Percentiles rank a stretch among this genome's conserved stretches.
Evolutionary conservation across 1,140 invertebrate genomes (phyloP).

Genomic region (Leptestheria dahalacensis): DNA sequence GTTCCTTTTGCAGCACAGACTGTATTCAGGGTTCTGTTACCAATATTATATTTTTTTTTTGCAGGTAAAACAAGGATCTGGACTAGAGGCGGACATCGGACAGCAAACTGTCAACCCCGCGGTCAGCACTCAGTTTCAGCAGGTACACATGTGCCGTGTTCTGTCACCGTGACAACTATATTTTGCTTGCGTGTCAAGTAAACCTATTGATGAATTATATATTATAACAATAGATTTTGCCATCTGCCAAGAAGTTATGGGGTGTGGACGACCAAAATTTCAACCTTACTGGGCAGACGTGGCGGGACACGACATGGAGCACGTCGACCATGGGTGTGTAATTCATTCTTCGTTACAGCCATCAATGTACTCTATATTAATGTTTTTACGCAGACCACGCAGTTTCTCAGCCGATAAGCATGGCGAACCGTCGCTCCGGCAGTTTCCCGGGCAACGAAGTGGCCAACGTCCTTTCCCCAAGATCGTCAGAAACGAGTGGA

Average conservation of each 20-base stretch:
- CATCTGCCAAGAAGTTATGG: slow-evolving; percentile 70
- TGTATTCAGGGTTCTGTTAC: too few species aligned
- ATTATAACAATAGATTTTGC: slow-evolving; percentile 71
- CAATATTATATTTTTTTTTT: too few species aligned
- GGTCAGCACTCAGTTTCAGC: background rate
- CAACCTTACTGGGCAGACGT: slow-evolving; percentile 65
- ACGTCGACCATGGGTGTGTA: slow-evolving; percentile 35
- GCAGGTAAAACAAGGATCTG: background rate
- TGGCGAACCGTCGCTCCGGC: slow-evolving; percentile 43
- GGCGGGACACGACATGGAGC: slow-evolving; percentile 72
- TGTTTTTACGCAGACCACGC: slow-evolving; percentile 45
- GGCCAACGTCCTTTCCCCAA: slow-evolving; percentile 42
- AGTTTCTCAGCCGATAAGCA: slow-evolving; percentile 54
- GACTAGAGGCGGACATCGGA: background rate
- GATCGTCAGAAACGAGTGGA: slow-evolving; percentile 54
- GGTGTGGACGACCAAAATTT: slow-evolving; percentile 58
- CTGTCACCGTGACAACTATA: background rate
- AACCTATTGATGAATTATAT: too few species aligned
- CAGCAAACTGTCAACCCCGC: background rate
- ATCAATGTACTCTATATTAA: slow-evolving; percentile 9
- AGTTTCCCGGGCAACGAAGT: slow-evolving; percentile 6
- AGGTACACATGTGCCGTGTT: background rate
- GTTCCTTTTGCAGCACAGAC: background rate
- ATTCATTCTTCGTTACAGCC: background rate
- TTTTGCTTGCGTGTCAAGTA: slow-evolving; percentile 26